Conservation (phyloP, 2,113 vertebrate genomes). For the Acanthisitta chloris region DNA sequence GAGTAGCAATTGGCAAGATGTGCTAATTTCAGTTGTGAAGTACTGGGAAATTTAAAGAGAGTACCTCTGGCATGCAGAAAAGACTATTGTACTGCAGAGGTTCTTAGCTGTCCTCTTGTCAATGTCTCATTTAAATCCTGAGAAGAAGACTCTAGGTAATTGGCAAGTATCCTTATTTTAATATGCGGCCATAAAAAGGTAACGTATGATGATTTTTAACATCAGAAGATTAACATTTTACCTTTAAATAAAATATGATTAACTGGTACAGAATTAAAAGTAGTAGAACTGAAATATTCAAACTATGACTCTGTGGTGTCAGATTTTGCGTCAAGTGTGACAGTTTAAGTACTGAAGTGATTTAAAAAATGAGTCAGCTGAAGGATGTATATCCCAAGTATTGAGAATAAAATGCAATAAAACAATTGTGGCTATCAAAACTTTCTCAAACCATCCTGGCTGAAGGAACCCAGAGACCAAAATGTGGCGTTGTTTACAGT, state of each 20-base stretch:
- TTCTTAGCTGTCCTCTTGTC: conserved; percentile 26
- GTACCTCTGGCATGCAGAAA: neutral
- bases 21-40: neutral
- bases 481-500: neutral
- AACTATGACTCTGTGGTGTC: conserved; percentile 30
- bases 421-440: neutral
- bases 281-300: conserved; percentile 52
- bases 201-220: conserved; percentile 48
- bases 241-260: conserved; percentile 64
- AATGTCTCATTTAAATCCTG: conserved; percentile 17
- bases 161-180: conserved; percentile 36
- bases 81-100: neutral
- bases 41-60: neutral
- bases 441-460: neutral
- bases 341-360: conserved; percentile 48
- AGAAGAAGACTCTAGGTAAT: conserved; percentile 10
- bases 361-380: conserved; percentile 34
- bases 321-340: conserved; percentile 37
- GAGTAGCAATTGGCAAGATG: neutral
- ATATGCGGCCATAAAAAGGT: neutral
- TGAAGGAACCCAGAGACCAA: neutral
- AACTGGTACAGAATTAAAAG: conserved; percentile 38
- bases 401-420: neutral
- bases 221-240: conserved; percentile 60
- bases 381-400: neutral